Base-by-base conservation (phyloP, 2,797 vertebrate species). In the Chrysolophus pictus region DNA sequence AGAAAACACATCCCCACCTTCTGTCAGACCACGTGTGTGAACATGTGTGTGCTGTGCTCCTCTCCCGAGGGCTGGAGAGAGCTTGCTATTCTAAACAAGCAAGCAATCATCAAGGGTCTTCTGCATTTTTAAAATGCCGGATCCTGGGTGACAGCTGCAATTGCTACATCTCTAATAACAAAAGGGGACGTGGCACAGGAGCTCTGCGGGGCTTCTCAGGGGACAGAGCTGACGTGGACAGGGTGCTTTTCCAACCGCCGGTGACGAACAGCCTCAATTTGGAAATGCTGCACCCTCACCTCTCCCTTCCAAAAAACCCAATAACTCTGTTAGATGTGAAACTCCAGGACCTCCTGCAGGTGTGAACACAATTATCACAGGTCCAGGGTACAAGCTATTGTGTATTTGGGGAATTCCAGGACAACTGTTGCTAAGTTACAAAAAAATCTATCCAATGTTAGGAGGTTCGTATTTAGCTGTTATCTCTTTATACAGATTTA, bases 401-500 rank as follows among this genome's bases (percentile, higher is more conserved):
- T 94, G 73, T 72, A 49, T 71, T 35, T 92, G 94, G 94, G 96
- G 95, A 94, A 97, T 96, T 96, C 93, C 94, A 96, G 95, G 96
- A 96, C 90, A 95, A 96, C 83, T 91, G 87, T 93, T 95, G 95
- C 93, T 94, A 96, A 87, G 92, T 91, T 73, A 91, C 84, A 1
- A 70, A 49, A 44, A 74, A 67, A 68, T 90, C 91, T 95, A 81
- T 87, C 83, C 89, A 94, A 89, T 90, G 68, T 90, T 79, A 80
- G 93, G 73, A 94, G 60, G 49, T 70, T 94, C 42, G 15, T 74
- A 90, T 84, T 92, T 88, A 85, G 78, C 59, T 63, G 56, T 83
- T 97, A 95, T 95, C 90, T 97, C 87, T 92, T 95, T 60, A 87
- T 47, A 87, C 22, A 89, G 67, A 84, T 64, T 46, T 12, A 93